Evolutionary conservation across 2,888 invertebrate species (phyloP).

Genomic region (Hymenopus coronatus): DNA sequence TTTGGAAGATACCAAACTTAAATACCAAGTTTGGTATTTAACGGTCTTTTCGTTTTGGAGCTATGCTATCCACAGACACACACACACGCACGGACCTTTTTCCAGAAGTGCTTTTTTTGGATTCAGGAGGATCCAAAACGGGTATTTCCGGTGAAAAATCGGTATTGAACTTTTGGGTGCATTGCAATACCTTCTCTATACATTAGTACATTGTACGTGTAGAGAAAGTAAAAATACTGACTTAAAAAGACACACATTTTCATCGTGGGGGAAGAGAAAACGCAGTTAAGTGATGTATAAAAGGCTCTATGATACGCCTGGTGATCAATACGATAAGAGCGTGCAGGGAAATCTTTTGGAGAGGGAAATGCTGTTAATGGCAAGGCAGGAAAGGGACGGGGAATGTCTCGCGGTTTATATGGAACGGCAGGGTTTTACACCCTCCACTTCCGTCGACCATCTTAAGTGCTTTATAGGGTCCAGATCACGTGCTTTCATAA

Average conservation of each 20-base stretch:
- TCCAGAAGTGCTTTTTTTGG: too few relatives aligned
- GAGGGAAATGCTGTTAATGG: neutral
- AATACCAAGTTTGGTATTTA: too few relatives aligned
- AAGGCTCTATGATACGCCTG: conserved; percentile 7
- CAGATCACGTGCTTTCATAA: neutral
- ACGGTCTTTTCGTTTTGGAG: too few relatives aligned
- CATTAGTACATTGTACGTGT: too few relatives aligned
- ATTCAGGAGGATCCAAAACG: too few relatives aligned
- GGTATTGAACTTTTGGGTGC: too few relatives aligned
- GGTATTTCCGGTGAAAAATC: too few relatives aligned
- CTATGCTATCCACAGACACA: too few relatives aligned
- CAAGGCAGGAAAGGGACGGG: neutral
- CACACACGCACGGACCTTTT: too few relatives aligned
- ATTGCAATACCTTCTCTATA: too few relatives aligned
- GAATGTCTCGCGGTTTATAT: neutral
- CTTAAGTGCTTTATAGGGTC: neutral
- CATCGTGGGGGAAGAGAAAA: neutral
- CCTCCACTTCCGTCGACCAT: neutral
- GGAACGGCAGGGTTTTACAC: neutral
- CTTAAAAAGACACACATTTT: neutral
- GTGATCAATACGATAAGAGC: conserved; percentile 3
- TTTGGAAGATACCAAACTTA: too few relatives aligned
- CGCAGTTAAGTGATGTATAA: conserved; percentile 7
- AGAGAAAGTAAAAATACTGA: too few relatives aligned
- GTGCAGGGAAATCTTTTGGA: neutral